Percentiles rank a stretch among this genome's conserved stretches.
phyloP scores from a whole-genome alignment of 2,888 invertebrate genomes.

The Julus scandinavius region DNA sequence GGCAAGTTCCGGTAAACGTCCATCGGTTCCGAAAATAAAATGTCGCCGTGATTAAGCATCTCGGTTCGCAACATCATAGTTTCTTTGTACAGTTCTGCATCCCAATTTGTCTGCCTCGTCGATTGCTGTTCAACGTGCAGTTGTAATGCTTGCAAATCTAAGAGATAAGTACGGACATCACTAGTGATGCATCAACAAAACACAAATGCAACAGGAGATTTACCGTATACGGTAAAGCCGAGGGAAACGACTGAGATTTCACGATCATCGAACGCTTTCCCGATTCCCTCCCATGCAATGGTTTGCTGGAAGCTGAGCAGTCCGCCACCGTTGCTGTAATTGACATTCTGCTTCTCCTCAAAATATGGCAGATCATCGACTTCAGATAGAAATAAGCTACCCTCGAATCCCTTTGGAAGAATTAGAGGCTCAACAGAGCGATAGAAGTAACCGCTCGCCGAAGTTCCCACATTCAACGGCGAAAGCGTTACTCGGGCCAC shows the following conservation, averaged over 20 bases:
- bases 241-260: background rate
- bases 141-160: conserved; percentile 2
- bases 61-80: background rate
- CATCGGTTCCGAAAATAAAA: conserved; percentile 49
- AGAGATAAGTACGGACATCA: background rate
- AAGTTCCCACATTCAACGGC: conserved; percentile 45
- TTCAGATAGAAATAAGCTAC: background rate
- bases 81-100: background rate
- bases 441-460: conserved; percentile 53
- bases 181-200: too few relatives aligned
- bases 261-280: background rate
- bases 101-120: background rate
- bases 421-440: conserved; percentile 52
- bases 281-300: background rate
- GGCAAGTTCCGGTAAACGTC: conserved; percentile 57
- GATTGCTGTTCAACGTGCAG: background rate
- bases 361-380: background rate
- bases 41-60: conserved; percentile 49
- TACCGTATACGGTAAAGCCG: background rate
- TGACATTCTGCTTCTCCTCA: background rate
- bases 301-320: background rate
- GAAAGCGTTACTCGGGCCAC: conserved; percentile 46
- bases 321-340: background rate
- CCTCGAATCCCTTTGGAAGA: conserved; percentile 53
- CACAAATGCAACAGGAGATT: background rate